Evolutionary conservation across 2,113 vertebrate genomes (phyloP).

Genomic region (Centropus unirufus): DNA sequence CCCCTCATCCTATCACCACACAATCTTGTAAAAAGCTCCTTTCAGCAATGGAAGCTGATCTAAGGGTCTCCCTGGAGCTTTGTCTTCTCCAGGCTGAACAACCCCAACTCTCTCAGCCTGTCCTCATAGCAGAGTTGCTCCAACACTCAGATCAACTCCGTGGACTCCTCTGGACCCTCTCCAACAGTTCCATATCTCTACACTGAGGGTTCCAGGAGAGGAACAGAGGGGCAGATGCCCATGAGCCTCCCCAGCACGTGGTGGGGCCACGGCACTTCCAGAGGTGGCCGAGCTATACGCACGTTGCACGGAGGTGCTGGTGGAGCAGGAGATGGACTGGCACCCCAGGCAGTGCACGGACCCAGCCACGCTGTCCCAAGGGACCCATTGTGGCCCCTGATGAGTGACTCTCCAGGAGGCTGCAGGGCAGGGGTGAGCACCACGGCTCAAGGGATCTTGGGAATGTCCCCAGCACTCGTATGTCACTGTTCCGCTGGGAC

Average conservation of each 20-base stretch:
- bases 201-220: no score
- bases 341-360: rapidly evolving
- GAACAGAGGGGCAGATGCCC: no score
- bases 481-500: neutral
- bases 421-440: neutral
- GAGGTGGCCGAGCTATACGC: rapidly evolving
- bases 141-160: no score
- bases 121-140: no score
- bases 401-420: neutral
- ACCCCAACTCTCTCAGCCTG: no score
- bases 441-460: neutral
- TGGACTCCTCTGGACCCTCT: no score
- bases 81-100: no score
- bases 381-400: neutral
- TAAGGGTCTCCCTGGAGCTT: no score
- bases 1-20: no score
- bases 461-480: neutral
- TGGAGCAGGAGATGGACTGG: neutral
- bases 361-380: neutral
- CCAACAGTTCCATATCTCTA: no score
- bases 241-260: rapidly evolving
- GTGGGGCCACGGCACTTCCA: neutral
- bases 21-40: no score
- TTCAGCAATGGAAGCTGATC: no score
- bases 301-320: rapidly evolving